A percentile compares a stretch with the other conserved stretches of the same genome.
Conservation (phyloP, 2,888 invertebrate genomes). For the Apotomis betuletana region DNA sequence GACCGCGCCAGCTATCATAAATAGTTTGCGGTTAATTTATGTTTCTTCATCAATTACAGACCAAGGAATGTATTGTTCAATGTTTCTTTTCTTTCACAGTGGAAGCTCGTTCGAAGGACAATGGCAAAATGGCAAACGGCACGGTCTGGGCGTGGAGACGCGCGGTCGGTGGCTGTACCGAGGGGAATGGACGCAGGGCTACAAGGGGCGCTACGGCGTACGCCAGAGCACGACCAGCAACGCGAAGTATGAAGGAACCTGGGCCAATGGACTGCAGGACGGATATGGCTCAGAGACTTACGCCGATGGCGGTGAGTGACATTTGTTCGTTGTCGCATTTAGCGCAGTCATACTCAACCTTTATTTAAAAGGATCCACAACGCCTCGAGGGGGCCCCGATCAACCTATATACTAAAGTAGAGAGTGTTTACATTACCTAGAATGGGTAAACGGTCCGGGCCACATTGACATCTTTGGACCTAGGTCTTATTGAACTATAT, state of each 20-base stretch:
- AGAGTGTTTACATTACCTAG: too few species aligned
- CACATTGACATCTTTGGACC: too few species aligned
- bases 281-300: conserved; percentile 99
- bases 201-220: conserved; percentile 99
- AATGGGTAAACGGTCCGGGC: too few species aligned
- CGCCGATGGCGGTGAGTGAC: conserved; percentile 97
- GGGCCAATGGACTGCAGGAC: conserved; percentile 99
- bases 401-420: too few species aligned
- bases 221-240: conserved; percentile 97
- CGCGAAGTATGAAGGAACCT: conserved; percentile 98
- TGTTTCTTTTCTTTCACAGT: conserved; percentile 79
- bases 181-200: conserved; percentile 99
- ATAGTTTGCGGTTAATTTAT: too few species aligned
- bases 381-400: too few species aligned
- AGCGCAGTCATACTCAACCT: not conserved
- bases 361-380: too few species aligned
- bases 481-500: too few species aligned
- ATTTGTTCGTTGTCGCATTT: conserved; percentile 41
- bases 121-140: conserved; percentile 99
- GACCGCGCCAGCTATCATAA: too few species aligned
- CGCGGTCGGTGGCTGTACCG: conserved; percentile 98
- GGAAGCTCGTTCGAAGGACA: conserved; percentile 98
- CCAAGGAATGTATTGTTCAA: too few species aligned
- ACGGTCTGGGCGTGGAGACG: conserved; percentile 98
- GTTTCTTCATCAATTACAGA: too few species aligned